Evolutionary conservation across 2,113 vertebrate species (phyloP).

Genomic region (Tursiops truncatus): DNA sequence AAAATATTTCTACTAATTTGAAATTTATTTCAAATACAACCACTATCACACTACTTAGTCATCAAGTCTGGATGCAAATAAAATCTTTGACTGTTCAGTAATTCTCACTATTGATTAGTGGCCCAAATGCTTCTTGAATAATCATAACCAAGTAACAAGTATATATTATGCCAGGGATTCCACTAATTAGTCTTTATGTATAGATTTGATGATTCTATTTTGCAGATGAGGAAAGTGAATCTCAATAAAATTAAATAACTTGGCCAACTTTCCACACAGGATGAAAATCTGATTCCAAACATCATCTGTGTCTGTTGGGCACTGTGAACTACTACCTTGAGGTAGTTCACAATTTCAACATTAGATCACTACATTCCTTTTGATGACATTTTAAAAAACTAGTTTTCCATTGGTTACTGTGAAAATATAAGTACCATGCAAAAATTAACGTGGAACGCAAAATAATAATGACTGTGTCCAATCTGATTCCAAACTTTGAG

Average conservation of each 20-base stretch:
- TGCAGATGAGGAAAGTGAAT: background rate
- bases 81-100: background rate
- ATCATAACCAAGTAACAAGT: background rate
- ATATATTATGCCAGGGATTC: background rate
- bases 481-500: background rate
- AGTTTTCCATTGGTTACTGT: background rate
- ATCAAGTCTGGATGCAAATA: background rate
- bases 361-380: background rate
- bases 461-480: background rate
- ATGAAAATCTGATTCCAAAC: background rate
- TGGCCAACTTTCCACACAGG: background rate
- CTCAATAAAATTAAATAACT: slow-evolving; percentile 11
- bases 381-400: background rate
- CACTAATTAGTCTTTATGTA: background rate
- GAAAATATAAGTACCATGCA: background rate
- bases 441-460: background rate
- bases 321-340: background rate
- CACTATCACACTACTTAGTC: background rate
- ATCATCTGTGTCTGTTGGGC: background rate
- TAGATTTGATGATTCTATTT: background rate
- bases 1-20: background rate
- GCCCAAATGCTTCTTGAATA: background rate
- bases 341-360: background rate
- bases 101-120: background rate
- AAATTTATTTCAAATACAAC: background rate